Evolutionary conservation across 2,113 vertebrate species (phyloP).

Genomic region (Anser brachyrhynchus): DNA sequence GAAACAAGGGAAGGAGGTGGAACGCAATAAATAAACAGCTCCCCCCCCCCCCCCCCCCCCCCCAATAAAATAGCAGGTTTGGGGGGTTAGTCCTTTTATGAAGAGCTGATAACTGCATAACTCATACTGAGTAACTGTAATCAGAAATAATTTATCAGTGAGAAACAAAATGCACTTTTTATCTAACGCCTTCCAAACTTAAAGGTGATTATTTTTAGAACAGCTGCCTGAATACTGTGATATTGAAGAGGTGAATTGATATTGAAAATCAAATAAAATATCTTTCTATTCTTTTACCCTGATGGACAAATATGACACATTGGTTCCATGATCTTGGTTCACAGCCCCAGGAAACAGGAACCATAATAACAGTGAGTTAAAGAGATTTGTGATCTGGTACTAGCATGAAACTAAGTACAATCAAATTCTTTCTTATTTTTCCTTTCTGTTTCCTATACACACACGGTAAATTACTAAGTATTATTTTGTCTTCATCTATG

Average conservation of each 20-base stretch:
- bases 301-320: neutral
- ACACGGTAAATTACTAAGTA: neutral
- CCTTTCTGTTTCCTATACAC: neutral
- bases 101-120: conserved; percentile 42
- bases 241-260: neutral
- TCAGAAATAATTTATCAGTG: conserved; percentile 21
- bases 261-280: neutral
- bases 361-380: neutral
- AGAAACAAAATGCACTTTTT: neutral
- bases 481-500: fast-evolving
- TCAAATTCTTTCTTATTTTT: neutral
- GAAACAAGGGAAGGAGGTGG: conserved; percentile 60
- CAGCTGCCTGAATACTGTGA: neutral
- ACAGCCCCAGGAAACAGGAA: neutral
- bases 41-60: neutral
- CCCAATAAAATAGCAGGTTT: conserved; percentile 22
- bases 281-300: neutral
- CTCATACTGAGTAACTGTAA: conserved; percentile 37
- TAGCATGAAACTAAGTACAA: neutral
- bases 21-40: conserved; percentile 16
- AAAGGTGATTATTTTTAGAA: conserved; percentile 26
- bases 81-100: conserved; percentile 19
- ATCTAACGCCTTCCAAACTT: neutral
- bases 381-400: neutral
- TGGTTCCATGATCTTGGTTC: neutral